Base-by-base conservation (phyloP, 2,888 invertebrate species). In the Microctonus aethiopoides region DNA sequence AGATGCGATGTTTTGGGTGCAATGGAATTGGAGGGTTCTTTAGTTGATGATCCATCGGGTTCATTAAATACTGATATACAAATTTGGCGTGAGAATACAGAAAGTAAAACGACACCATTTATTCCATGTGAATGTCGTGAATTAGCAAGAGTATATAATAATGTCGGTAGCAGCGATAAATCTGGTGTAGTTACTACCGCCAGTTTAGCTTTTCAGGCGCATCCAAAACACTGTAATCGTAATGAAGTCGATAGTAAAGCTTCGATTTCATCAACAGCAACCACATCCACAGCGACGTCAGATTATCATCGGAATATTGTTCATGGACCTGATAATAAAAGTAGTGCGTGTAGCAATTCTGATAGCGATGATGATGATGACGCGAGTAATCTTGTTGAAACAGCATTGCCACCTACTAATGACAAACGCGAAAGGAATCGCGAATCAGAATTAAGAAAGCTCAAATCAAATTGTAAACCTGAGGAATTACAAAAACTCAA, bases 1-100 rank as follows among this genome's bases (percentile, higher is more conserved):
- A 91, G 97, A 78, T 97, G 97, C 87, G 95, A 96, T 86, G 95
- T 97, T 65, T 88, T 96, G 78, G 90, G 92, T 76, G 92, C 92
- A 72, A 92, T 94, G 83, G 93, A 94, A 73, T 81, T 84, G 54
- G 84, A 83, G 46, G 88, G 89, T 63, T 89, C 87, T 72, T 80
- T 89, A 51, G 87, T 91, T 80, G 89, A 91, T 75, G 92, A 91
- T 73, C 91, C 91, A 80, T 90, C 91, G 56, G 91, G 89, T 74
- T 89, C 90, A 22, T 90, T 92, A 24, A 91, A 90, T 81, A 95
- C 95, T 7, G 95, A 95, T 81, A 91, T 95, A 75, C 94, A 95
- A 88, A 91, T 95, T 3, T 95, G 95, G 95, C 91, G 93, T 77
- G 94, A 94, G 84, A 89, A 91, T 63, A 91, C 93, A 71, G 90